phyloP scores from a whole-genome alignment of 2,113 vertebrate species.

The Thalassoma bifasciatum region DNA sequence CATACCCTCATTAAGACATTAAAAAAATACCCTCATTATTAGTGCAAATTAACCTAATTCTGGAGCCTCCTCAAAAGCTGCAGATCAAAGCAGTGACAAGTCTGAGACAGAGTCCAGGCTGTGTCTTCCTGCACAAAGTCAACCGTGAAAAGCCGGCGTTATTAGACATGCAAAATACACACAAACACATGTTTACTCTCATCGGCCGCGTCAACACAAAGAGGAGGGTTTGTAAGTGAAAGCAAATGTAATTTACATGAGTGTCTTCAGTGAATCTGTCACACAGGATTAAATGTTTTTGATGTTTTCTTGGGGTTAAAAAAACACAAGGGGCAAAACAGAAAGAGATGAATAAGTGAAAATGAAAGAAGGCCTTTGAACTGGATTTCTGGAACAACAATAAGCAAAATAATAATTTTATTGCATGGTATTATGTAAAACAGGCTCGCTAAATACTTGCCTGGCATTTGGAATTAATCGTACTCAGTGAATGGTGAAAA shows the following conservation, averaged over 20 bases:
- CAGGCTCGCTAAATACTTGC: slow-evolving; percentile 1
- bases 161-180: slow-evolving; percentile 64
- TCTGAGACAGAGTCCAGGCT: slow-evolving; percentile 61
- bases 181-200: slow-evolving; percentile 73
- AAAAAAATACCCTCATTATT: slow-evolving; percentile 63
- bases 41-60: slow-evolving; percentile 79
- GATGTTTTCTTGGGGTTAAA: background rate
- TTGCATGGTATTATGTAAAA: slow-evolving; percentile 31
- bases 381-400: background rate
- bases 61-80: slow-evolving; percentile 21
- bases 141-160: slow-evolving; percentile 60
- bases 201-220: slow-evolving; percentile 32
- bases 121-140: slow-evolving; percentile 59
- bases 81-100: slow-evolving; percentile 57
- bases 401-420: background rate
- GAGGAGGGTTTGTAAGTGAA: slow-evolving; percentile 6
- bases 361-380: background rate
- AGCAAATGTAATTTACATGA: slow-evolving; percentile 20
- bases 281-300: slow-evolving; percentile 24
- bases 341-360: background rate
- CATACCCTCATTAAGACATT: slow-evolving; percentile 72
- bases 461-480: slow-evolving; percentile 67
- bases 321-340: background rate
- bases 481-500: slow-evolving; percentile 76
- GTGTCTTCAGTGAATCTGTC: slow-evolving; percentile 46